A percentile compares a stretch with the other conserved stretches of the same genome.
Evolutionary conservation across 2,797 vertebrate species (phyloP).

Genomic region (Galaxias olidus): DNA sequence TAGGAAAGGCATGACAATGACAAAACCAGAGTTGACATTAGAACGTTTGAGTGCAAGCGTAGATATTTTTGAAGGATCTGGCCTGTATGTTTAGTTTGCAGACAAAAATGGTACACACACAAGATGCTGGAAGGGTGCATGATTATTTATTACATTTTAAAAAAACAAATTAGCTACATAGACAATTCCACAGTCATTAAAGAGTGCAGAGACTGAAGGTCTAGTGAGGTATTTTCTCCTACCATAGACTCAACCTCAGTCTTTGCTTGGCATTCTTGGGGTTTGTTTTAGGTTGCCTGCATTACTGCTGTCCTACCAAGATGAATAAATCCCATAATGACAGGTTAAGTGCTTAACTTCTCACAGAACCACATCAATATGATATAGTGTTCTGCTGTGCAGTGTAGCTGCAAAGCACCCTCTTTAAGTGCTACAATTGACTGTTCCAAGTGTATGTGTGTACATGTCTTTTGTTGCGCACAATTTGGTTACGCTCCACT

Average conservation of each 20-base stretch:
- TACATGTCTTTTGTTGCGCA: constrained; percentile 19
- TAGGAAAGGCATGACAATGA: too few species aligned
- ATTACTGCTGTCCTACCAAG: not conserved
- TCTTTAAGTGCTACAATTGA: constrained; percentile 28
- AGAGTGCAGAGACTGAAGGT: not conserved
- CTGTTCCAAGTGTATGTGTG: constrained; percentile 6
- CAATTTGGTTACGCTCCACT: constrained; percentile 12
- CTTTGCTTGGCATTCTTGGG: not conserved
- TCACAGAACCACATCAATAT: constrained; percentile 21
- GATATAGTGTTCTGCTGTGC: constrained; percentile 10
- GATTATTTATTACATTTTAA: constrained; percentile 65
- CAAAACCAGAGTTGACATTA: too few species aligned
- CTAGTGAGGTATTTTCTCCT: constrained; percentile 20
- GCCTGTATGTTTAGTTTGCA: too few species aligned
- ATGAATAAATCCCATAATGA: not conserved
- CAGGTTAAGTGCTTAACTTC: constrained; percentile 29
- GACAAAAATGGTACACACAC: not conserved
- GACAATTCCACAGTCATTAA: constrained; percentile 41
- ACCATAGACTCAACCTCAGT: not conserved
- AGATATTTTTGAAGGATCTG: too few species aligned
- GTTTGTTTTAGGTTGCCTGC: not conserved
- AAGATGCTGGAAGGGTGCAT: constrained; percentile 2
- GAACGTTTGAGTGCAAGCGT: too few species aligned
- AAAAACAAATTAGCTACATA: constrained; percentile 42
- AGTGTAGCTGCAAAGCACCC: constrained; percentile 6